These are phyloP conservation scores for Rhadinocentrus ornatus DNA, from an alignment of 2,797 vertebrate genomes.

Conservation along the genomic window DNA sequence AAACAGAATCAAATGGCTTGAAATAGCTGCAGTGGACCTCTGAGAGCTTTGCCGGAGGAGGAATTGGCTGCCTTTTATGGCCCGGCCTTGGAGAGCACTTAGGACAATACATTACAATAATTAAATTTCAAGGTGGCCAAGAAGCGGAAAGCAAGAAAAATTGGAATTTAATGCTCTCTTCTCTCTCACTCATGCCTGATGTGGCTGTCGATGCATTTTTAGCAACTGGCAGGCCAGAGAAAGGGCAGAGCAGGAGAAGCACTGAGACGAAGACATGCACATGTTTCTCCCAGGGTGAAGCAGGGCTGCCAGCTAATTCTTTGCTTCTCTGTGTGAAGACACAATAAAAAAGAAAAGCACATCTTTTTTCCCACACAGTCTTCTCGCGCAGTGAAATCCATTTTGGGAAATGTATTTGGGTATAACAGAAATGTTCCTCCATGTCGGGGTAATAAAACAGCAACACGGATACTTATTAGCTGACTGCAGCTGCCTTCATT, in stretches of 20 bases:
- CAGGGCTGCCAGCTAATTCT: slow-evolving; percentile 46
- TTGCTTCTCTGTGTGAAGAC: slow-evolving; percentile 36
- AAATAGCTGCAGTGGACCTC: slow-evolving; percentile 71
- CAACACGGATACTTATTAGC: slow-evolving; percentile 36
- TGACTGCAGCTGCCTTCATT: slow-evolving; percentile 24
- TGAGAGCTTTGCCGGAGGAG: slow-evolving; percentile 62
- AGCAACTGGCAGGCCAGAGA: slow-evolving; percentile 53
- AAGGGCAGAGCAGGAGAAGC: slow-evolving; percentile 31
- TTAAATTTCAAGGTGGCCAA: slow-evolving; percentile 83
- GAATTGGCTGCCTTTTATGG: slow-evolving; percentile 75
- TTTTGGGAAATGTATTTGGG: slow-evolving; percentile 50
- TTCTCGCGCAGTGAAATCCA: slow-evolving; percentile 33
- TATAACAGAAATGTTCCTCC: slow-evolving; percentile 19
- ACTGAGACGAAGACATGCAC: slow-evolving; percentile 11
- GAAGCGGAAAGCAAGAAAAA: slow-evolving; percentile 75
- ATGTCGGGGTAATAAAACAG: slow-evolving; percentile 34
- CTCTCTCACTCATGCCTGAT: slow-evolving; percentile 55
- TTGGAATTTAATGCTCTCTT: slow-evolving; percentile 75
- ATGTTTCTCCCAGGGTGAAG: slow-evolving; percentile 36
- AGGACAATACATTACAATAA: slow-evolving; percentile 84
- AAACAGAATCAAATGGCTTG: slow-evolving; percentile 76
- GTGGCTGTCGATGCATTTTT: slow-evolving; percentile 66
- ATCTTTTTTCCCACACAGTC: slow-evolving; percentile 25
- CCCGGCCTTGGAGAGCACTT: slow-evolving; percentile 79
- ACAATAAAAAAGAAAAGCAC: slow-evolving; percentile 25